These are phyloP conservation scores for Trachymyrmex septentrionalis DNA, from an alignment of 1,140 invertebrate species.

Conservation along the genomic window DNA sequence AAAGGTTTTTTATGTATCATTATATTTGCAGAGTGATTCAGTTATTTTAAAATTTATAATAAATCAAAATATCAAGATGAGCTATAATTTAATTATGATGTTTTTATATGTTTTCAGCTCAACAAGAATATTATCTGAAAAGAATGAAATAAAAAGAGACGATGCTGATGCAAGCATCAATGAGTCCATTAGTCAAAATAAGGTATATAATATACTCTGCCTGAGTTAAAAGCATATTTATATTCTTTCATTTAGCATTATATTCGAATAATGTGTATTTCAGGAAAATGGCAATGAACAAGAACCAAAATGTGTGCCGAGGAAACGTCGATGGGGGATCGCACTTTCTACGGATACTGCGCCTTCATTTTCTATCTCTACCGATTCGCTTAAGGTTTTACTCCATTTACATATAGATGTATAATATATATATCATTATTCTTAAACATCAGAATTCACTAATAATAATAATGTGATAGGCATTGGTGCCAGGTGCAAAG, in stretches of 20 bases:
- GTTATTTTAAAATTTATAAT: not conserved
- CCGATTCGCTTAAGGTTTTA: slow-evolving; percentile 86
- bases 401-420: slow-evolving; percentile 2
- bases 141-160: slow-evolving; percentile 73
- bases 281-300: slow-evolving; percentile 82
- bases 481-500: slow-evolving; percentile 87
- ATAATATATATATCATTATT: not conserved
- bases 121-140: slow-evolving; percentile 72
- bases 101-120: slow-evolving; percentile 68
- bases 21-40: slow-evolving; percentile 8
- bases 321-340: slow-evolving; percentile 85
- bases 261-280: slow-evolving; percentile 48
- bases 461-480: slow-evolving; percentile 78
- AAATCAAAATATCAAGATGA: not conserved
- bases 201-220: slow-evolving; percentile 64
- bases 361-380: slow-evolving; percentile 85
- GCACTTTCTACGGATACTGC: slow-evolving; percentile 80
- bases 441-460: slow-evolving; percentile 14
- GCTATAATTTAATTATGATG: not conserved
- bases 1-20: not conserved
- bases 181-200: slow-evolving; percentile 75
- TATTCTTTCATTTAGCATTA: not conserved
- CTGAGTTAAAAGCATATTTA: not conserved
- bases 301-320: slow-evolving; percentile 81
- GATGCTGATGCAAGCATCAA: slow-evolving; percentile 66